Conservation (phyloP, 1,140 invertebrate genomes). For the Drosophila micromelanica region DNA sequence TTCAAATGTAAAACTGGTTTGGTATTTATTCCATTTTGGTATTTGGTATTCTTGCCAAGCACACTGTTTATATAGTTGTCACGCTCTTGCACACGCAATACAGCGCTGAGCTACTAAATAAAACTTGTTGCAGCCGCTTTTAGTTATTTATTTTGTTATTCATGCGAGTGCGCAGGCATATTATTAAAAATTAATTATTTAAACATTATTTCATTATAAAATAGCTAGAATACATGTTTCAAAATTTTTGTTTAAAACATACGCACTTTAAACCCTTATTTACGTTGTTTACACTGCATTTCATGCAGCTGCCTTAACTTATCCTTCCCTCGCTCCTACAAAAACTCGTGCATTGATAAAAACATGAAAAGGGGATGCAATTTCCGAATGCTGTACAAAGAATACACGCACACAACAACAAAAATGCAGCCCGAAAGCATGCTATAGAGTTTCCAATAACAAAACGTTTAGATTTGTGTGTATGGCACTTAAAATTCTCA, state of each 20-base stretch:
- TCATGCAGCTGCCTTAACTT: not conserved
- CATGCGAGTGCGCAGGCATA: not conserved
- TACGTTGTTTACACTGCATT: not conserved
- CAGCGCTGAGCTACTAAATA: not conserved
- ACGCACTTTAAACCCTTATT: not conserved
- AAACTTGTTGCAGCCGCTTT: slow-evolving; percentile 8
- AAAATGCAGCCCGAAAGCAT: slow-evolving; percentile 56
- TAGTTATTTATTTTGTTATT: slow-evolving; percentile 8
- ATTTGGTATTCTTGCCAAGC: slow-evolving; percentile 4
- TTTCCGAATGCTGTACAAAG: slow-evolving; percentile 1
- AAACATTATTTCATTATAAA: not conserved
- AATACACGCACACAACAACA: slow-evolving; percentile 13
- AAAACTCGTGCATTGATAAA: not conserved
- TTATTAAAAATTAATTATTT: not conserved
- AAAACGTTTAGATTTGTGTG: slow-evolving; percentile 32
- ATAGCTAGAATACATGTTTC: not conserved
- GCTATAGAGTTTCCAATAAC: slow-evolving; percentile 21
- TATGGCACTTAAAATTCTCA: slow-evolving; percentile 63
- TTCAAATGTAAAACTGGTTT: too few species aligned
- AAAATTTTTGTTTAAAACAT: not conserved
- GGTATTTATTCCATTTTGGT: slow-evolving; percentile 4
- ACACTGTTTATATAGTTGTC: slow-evolving; percentile 2
- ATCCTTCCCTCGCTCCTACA: not conserved
- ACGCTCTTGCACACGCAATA: slow-evolving; percentile 1
- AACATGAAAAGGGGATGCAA: slow-evolving; percentile 27